Percentiles rank a stretch among this genome's conserved stretches.
These are phyloP conservation scores for Phenganax stokvisi DNA, from an alignment of 92 coral and sea anemone species.

Conservation along the genomic window DNA sequence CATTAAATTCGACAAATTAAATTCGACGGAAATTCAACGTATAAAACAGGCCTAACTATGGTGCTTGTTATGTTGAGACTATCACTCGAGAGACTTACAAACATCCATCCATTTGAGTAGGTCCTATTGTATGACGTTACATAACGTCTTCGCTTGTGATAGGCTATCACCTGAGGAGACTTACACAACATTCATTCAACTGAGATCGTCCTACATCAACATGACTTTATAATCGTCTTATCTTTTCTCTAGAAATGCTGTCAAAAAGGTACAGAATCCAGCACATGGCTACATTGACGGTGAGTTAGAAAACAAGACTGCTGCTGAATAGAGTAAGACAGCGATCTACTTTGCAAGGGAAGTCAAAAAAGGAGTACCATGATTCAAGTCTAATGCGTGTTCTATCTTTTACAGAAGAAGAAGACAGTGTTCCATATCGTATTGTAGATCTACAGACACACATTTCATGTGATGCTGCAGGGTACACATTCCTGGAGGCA, in stretches of 20 bases:
- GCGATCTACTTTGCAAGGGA: not conserved
- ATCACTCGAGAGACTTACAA: too few species aligned
- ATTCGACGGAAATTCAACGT: too few species aligned
- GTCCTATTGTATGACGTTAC: too few species aligned
- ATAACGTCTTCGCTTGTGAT: too few species aligned
- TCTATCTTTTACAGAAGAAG: slow-evolving; percentile 12
- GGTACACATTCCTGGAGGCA: slow-evolving; percentile 31
- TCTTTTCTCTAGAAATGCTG: slow-evolving; percentile 3
- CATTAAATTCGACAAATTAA: too few species aligned
- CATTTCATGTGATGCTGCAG: slow-evolving; percentile 20
- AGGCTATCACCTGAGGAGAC: too few species aligned
- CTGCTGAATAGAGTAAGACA: too few species aligned
- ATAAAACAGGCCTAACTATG: too few species aligned
- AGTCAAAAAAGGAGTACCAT: not conserved
- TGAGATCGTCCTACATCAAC: too few species aligned
- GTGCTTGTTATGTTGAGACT: too few species aligned
- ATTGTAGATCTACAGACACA: slow-evolving; percentile 29
- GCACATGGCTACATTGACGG: slow-evolving; percentile 17
- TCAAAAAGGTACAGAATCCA: not conserved
- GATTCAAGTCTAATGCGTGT: not conserved
- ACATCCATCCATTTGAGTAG: too few species aligned
- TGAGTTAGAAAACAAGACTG: not conserved
- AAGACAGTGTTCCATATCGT: slow-evolving; percentile 36
- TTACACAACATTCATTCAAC: too few species aligned
- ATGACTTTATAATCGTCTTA: not conserved